Conservation (phyloP, 2,113 vertebrate species). For the Axis porcinus region DNA sequence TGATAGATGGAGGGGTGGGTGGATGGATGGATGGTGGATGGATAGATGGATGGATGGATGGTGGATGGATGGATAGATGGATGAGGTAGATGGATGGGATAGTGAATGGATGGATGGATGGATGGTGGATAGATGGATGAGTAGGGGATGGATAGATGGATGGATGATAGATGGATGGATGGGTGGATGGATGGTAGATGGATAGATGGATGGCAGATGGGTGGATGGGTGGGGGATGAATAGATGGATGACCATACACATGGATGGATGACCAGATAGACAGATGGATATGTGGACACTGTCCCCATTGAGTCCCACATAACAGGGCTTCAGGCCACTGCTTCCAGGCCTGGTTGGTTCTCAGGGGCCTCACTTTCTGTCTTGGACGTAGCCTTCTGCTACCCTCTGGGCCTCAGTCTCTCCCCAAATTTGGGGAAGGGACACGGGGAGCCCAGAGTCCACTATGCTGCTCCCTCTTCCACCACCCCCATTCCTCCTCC, state of each 20-base stretch:
- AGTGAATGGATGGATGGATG: no score
- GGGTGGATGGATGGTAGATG: background rate
- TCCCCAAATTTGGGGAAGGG: background rate
- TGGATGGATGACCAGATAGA: background rate
- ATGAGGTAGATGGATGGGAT: background rate
- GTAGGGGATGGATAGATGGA: fast-evolving
- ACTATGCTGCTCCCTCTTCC: background rate
- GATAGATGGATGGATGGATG: fast-evolving
- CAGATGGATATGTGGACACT: background rate
- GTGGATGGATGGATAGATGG: fast-evolving
- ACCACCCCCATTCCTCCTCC: background rate
- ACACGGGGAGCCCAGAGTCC: fast-evolving
- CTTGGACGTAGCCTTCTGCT: background rate
- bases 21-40: no score
- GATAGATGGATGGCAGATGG: background rate
- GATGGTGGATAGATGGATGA: fast-evolving
- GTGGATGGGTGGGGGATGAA: background rate
- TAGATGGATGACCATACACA: background rate
- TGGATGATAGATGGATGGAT: background rate
- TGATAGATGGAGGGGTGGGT: no score
- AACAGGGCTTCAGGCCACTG: fast-evolving
- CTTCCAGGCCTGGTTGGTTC: background rate
- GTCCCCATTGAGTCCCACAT: fast-evolving
- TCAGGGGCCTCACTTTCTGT: background rate
- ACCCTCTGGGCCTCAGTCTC: background rate